These are phyloP conservation scores for Drosophila austrosaltans DNA, from an alignment of 2,888 invertebrate genomes.

Conservation along the genomic window DNA sequence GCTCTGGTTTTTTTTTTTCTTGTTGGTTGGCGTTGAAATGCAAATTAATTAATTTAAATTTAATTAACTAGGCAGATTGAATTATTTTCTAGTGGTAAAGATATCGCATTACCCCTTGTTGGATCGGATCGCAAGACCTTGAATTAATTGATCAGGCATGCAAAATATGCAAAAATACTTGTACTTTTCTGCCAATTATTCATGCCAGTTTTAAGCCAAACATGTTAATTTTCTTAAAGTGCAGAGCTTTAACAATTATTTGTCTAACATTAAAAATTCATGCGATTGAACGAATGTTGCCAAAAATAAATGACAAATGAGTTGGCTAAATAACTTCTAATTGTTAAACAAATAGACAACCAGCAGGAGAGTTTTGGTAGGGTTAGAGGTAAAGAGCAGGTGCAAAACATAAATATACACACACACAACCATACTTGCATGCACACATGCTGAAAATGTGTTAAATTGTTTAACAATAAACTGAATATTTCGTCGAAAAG, in stretches of 20 bases:
- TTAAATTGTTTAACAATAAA: conserved; percentile 65
- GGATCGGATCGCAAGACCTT: conserved; percentile 46
- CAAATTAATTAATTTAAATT: conserved; percentile 53
- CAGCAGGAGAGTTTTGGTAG: conserved; percentile 40
- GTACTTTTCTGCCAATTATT: conserved; percentile 53
- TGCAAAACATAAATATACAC: conserved; percentile 31
- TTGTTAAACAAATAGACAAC: conserved; percentile 69
- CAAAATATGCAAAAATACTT: conserved; percentile 51
- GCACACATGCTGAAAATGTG: conserved; percentile 51
- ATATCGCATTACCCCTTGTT: not conserved
- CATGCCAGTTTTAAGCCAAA: conserved; percentile 55
- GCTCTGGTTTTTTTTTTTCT: conserved; percentile 6
- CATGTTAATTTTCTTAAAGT: conserved; percentile 32
- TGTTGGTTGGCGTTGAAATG: conserved; percentile 28
- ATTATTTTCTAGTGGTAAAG: conserved; percentile 20
- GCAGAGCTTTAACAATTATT: conserved; percentile 55
- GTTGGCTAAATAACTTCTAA: conserved; percentile 70
- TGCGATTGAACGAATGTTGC: conserved; percentile 58
- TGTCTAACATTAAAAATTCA: conserved; percentile 71
- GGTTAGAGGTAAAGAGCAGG: conserved; percentile 6
- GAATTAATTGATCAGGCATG: conserved; percentile 48
- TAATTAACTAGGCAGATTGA: conserved; percentile 53
- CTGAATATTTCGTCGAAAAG: conserved; percentile 54
- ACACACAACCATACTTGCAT: conserved; percentile 7
- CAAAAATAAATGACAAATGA: conserved; percentile 62